Conservation (phyloP, 2,888 invertebrate genomes). For the Dolichomitus sp. region DNA sequence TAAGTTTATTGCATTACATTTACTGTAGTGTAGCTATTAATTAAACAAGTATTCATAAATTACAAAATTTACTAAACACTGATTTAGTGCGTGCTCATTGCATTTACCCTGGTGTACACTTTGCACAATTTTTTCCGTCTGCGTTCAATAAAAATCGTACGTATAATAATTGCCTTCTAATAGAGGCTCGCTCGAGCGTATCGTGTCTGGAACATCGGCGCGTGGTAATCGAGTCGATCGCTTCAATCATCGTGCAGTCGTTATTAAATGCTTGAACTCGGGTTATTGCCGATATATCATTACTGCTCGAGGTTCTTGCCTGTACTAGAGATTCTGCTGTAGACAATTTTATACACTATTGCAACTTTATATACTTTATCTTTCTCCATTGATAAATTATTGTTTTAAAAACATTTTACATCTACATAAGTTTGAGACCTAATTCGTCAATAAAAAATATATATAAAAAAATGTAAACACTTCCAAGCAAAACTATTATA, state of each 20-base stretch:
- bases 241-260: conserved; percentile 53
- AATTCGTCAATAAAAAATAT: too few species aligned
- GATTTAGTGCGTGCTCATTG: not conserved
- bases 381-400: not conserved
- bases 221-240: conserved; percentile 48
- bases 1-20: not conserved
- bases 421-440: too few species aligned
- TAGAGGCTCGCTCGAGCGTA: conserved; percentile 31
- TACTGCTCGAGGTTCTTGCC: conserved; percentile 10
- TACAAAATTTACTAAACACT: not conserved
- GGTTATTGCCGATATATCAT: conserved; percentile 42
- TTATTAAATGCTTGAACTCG: conserved; percentile 49
- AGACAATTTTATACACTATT: not conserved
- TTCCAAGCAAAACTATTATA: too few species aligned
- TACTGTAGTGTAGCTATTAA: not conserved
- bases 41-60: not conserved
- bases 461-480: not conserved
- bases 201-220: conserved; percentile 35
- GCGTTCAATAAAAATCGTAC: conserved; percentile 10
- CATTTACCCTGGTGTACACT: not conserved
- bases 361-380: not conserved
- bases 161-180: conserved; percentile 44
- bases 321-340: not conserved
- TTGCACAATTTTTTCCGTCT: conserved; percentile 18
- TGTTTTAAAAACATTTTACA: too few species aligned